These are phyloP conservation scores for Stichodactyla mertensii DNA, from an alignment of 64 coral and sea anemone genomes.

Conservation along the genomic window DNA sequence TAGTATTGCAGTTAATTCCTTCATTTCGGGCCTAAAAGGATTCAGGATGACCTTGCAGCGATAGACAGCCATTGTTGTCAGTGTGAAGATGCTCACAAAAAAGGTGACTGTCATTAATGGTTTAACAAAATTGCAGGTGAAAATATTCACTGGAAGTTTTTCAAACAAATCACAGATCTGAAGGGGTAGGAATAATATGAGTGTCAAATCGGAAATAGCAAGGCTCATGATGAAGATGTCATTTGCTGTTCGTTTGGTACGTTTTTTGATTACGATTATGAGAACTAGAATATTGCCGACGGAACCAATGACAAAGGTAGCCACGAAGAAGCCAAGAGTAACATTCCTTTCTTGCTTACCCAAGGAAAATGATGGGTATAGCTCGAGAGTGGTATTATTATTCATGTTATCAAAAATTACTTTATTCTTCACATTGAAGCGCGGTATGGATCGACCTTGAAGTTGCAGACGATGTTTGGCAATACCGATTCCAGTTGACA, in stretches of 20 bases:
- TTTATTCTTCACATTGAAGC: not conserved
- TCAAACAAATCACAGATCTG: conserved; percentile 63
- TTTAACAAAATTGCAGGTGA: conserved; percentile 61
- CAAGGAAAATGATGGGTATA: not conserved
- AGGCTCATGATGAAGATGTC: conserved; percentile 91
- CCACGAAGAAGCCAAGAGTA: conserved; percentile 57
- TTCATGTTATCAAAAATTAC: not conserved
- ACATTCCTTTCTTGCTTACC: conserved; percentile 22
- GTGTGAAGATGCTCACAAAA: conserved; percentile 71
- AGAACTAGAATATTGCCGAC: conserved; percentile 69
- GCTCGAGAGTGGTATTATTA: not conserved
- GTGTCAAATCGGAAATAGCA: conserved; percentile 60
- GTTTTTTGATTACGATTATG: conserved; percentile 55
- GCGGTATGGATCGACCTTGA: not conserved
- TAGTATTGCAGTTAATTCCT: conserved; percentile 35
- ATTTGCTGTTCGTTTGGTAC: conserved; percentile 76
- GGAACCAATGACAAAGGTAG: conserved; percentile 56
- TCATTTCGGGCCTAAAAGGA: conserved; percentile 66
- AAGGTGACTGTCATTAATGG: conserved; percentile 72
- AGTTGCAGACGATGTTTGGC: not conserved
- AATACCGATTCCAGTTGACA: not conserved
- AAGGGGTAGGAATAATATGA: conserved; percentile 78
- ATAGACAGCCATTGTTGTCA: conserved; percentile 80
- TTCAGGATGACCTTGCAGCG: conserved; percentile 84
- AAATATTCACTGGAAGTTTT: conserved; percentile 37